These are phyloP conservation scores for Umimayanthus kanabou DNA, from an alignment of 92 coral and sea anemone species.

Conservation along the genomic window DNA sequence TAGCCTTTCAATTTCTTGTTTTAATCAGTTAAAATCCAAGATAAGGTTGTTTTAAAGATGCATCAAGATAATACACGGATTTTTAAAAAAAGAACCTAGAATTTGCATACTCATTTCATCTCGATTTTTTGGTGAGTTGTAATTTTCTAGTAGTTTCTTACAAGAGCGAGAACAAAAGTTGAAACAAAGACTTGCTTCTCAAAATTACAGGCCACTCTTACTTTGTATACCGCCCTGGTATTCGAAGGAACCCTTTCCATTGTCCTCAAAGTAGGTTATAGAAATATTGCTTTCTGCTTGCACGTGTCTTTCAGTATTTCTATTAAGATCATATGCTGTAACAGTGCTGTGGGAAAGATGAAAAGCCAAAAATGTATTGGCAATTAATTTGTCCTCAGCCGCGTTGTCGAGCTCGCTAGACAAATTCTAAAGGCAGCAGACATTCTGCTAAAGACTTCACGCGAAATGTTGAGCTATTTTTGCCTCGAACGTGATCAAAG, in stretches of 20 bases:
- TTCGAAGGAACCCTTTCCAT: not conserved
- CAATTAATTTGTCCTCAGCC: not conserved
- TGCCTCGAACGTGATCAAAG: not conserved
- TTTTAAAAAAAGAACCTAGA: not conserved
- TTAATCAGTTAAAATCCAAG: slow-evolving; percentile 1
- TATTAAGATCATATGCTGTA: not conserved
- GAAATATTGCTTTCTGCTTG: not conserved
- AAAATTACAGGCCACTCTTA: slow-evolving; percentile 6
- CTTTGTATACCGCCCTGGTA: slow-evolving; percentile 14
- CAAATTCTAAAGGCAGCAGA: not conserved
- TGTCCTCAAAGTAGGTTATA: slow-evolving; percentile 6
- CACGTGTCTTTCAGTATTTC: slow-evolving; percentile 21
- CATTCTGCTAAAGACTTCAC: not conserved
- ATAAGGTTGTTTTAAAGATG: slow-evolving; percentile 6
- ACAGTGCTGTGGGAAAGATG: not conserved
- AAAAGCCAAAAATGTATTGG: not conserved
- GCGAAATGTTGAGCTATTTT: not conserved
- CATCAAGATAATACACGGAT: not conserved
- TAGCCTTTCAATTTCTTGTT: slow-evolving; percentile 4
- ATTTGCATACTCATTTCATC: not conserved
- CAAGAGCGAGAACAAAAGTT: not conserved
- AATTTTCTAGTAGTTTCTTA: not conserved
- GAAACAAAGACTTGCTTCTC: not conserved
- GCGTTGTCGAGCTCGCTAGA: not conserved
- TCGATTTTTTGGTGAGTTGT: not conserved